Percentiles rank a stretch among this genome's conserved stretches.
Conservation (phyloP, 2,797 vertebrate genomes). For the Paguma larvata region DNA sequence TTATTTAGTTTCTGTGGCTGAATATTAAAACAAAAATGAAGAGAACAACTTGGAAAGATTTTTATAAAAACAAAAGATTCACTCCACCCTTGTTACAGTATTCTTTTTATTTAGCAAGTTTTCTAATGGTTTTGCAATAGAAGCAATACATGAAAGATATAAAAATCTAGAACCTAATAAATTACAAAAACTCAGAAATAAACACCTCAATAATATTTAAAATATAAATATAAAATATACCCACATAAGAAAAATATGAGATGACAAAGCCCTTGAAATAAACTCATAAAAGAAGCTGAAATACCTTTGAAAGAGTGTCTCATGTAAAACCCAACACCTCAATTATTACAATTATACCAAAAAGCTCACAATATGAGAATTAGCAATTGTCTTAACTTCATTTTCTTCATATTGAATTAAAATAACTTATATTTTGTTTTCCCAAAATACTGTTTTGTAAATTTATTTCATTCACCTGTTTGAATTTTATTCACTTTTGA, state of each 20-base stretch:
- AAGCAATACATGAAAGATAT: constrained; percentile 67
- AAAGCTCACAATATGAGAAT: not conserved
- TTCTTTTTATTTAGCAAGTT: constrained; percentile 80
- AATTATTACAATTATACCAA: not conserved
- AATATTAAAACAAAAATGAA: constrained; percentile 84
- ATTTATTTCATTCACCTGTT: not conserved
- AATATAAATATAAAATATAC: not conserved
- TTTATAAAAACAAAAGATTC: constrained; percentile 80
- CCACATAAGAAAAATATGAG: not conserved
- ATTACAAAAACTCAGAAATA: constrained; percentile 11
- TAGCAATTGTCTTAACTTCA: not conserved
- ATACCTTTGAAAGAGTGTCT: not conserved
- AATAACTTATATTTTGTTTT: constrained; percentile 43
- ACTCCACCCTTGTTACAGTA: constrained; percentile 85
- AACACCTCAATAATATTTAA: not conserved
- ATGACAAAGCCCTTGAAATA: not conserved
- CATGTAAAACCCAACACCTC: not conserved
- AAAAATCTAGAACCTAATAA: constrained; percentile 54
- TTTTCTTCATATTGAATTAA: not conserved
- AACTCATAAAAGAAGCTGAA: not conserved
- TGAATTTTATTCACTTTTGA: not conserved
- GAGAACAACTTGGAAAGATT: constrained; percentile 84
- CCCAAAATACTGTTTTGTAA: not conserved
- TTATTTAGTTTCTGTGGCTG: constrained; percentile 84
- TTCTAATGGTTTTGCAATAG: constrained; percentile 78